Base-by-base conservation (phyloP, 2,797 vertebrate genomes). In the Botia kubotai region DNA sequence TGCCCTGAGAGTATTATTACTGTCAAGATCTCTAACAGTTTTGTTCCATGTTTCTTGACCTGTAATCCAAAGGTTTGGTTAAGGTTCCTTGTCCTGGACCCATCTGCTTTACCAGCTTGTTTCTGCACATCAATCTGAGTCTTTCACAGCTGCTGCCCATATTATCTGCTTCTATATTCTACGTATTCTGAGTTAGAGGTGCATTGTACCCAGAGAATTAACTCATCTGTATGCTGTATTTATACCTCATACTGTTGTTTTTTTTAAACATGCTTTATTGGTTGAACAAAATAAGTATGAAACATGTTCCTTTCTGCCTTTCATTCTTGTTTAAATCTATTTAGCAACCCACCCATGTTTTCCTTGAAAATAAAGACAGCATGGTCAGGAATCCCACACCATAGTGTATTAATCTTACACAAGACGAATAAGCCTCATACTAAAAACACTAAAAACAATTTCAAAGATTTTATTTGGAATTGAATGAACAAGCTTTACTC, bases 221-320 rank as follows among this genome's bases (percentile, higher is more conserved):
- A 58, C 81, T 82, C 83, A 75, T 80, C 70, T 83, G 70, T 80
- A 72, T 82, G 86, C 86, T 82, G 82, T 80, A 75, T 87, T 72
- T 76, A 76, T 83, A 73, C 83, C 80, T 87, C 74, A 67, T 73
- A 76, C 68, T 77, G 78, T 85, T 73, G 57, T 8, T 62, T 77
- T 46, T 72, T 74, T 36, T 58, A 57, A 19, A 29, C 16, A 19
- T 10, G 23, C 46, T 50, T 77, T 21, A 39, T 77, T 29, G 12
- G 14, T 17, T 19, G 52, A 77, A 6, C 39, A 33, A 23, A 72
- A 36, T n/a, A 36, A 63, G 63, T 23, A 23, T 36, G 2, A 78
- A 78, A 70, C 58, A 48, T 50, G 2, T 23, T 23, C 57, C 55
- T 63, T 26, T 48, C 13, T 46, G 65, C 14, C 11, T 12, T 73